phyloP scores from a whole-genome alignment of 2,888 invertebrate species.

The Boloria euphrosyne region DNA sequence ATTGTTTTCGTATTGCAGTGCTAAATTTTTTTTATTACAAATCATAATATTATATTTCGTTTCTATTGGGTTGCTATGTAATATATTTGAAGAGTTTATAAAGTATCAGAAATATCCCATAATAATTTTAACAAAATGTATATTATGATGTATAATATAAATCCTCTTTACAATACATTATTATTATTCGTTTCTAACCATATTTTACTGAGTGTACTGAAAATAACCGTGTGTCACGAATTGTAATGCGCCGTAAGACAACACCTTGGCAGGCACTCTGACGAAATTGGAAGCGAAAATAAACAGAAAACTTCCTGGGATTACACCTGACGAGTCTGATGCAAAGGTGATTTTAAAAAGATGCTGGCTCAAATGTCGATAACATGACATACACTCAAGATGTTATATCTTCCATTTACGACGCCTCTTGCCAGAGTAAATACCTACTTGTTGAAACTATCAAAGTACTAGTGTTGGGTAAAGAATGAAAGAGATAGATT shows the following conservation, averaged over 20 bases:
- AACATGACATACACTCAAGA: conserved; percentile 24
- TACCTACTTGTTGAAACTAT: neutral
- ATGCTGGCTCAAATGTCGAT: conserved; percentile 36
- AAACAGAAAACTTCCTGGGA: conserved; percentile 77
- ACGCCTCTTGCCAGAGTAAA: conserved; percentile 19
- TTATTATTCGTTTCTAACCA: too few species aligned
- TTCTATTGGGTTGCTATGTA: too few species aligned
- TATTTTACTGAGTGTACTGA: neutral
- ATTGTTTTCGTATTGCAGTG: too few species aligned
- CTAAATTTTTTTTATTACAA: too few species aligned
- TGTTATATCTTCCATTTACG: conserved; percentile 24
- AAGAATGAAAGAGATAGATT: too few species aligned
- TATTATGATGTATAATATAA: too few species aligned
- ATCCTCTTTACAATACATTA: too few species aligned
- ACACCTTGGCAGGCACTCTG: conserved; percentile 77
- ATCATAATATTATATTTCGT: too few species aligned
- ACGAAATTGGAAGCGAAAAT: conserved; percentile 79
- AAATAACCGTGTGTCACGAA: conserved; percentile 23
- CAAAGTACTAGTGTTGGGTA: neutral
- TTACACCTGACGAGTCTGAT: conserved; percentile 68
- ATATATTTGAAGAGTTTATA: too few species aligned
- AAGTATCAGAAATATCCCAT: too few species aligned
- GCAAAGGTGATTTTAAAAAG: conserved; percentile 65
- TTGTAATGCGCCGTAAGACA: conserved; percentile 63
- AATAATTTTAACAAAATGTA: too few species aligned